Evolutionary conservation across 1,140 invertebrate species (phyloP).

Genomic region (Drosophila asahinai): DNA sequence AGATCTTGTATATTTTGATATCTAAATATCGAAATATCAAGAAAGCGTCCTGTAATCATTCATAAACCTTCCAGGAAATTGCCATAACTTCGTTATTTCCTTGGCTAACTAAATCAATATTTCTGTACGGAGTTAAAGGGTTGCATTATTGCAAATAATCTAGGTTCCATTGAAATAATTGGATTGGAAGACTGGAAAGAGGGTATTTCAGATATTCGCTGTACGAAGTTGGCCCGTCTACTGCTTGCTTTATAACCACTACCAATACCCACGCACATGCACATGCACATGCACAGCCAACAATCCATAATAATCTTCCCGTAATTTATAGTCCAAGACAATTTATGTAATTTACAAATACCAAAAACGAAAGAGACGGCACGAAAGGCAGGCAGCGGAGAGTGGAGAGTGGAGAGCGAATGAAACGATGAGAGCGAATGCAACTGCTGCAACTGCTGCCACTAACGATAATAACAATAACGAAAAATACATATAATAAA

Average conservation of each 20-base stretch:
- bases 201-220: background rate
- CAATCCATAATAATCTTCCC: slow-evolving; percentile 83
- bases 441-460: slow-evolving; percentile 46
- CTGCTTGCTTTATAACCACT: slow-evolving; percentile 17
- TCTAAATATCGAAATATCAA: too few species aligned
- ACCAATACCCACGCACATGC: slow-evolving; percentile 18
- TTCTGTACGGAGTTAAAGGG: too few species aligned
- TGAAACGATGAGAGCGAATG: slow-evolving; percentile 59
- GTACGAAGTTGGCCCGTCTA: background rate
- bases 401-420: slow-evolving; percentile 29
- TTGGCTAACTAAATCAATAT: too few species aligned
- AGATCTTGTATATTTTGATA: too few species aligned
- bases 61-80: too few species aligned
- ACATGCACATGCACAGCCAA: slow-evolving; percentile 44
- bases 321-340: slow-evolving; percentile 84
- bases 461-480: slow-evolving; percentile 84
- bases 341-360: slow-evolving; percentile 84
- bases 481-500: slow-evolving; percentile 53
- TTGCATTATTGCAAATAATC: too few species aligned
- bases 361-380: slow-evolving; percentile 75
- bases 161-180: background rate
- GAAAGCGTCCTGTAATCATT: too few species aligned
- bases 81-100: too few species aligned
- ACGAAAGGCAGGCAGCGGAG: slow-evolving; percentile 39
- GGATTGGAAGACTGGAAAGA: background rate